These are phyloP conservation scores for Acronicta aceris DNA, from an alignment of 2,888 invertebrate species.

Conservation along the genomic window DNA sequence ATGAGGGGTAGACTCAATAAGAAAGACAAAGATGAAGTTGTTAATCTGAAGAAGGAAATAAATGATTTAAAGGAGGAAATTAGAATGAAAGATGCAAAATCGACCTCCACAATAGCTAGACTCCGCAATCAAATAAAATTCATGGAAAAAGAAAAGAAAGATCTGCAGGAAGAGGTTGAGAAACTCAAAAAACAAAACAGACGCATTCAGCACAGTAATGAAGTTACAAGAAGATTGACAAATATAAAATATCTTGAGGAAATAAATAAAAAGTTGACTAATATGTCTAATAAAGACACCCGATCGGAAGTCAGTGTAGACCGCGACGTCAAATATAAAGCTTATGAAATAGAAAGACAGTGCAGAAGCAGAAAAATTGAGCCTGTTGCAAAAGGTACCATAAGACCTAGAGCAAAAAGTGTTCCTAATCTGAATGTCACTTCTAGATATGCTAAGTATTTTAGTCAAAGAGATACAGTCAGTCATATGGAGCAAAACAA, in stretches of 20 bases:
- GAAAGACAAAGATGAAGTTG: slow-evolving; percentile 92
- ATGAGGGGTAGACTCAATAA: slow-evolving; percentile 91
- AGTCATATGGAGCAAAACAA: slow-evolving; percentile 73
- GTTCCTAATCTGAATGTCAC: slow-evolving; percentile 85
- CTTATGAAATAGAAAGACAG: slow-evolving; percentile 82
- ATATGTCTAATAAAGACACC: slow-evolving; percentile 73
- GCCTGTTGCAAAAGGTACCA: slow-evolving; percentile 52
- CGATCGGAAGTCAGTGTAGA: slow-evolving; percentile 70
- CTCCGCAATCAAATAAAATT: slow-evolving; percentile 93
- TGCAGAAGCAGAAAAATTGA: slow-evolving; percentile 70
- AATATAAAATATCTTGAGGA: slow-evolving; percentile 93
- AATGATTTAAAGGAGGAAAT: slow-evolving; percentile 91
- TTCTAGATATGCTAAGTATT: slow-evolving; percentile 86
- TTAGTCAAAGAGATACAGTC: slow-evolving; percentile 80
- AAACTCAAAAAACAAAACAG: slow-evolving; percentile 91
- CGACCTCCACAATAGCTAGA: slow-evolving; percentile 92
- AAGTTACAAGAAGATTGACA: slow-evolving; percentile 87
- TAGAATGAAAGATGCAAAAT: slow-evolving; percentile 92
- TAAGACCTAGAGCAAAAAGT: slow-evolving; percentile 83
- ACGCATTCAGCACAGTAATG: slow-evolving; percentile 90
- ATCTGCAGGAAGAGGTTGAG: slow-evolving; percentile 91
- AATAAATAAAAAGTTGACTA: slow-evolving; percentile 90
- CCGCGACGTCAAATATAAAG: slow-evolving; percentile 77
- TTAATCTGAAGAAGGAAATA: slow-evolving; percentile 91
- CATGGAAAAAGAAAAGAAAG: slow-evolving; percentile 92